Percentiles rank a stretch among this genome's conserved stretches.
Evolutionary conservation across 2,113 vertebrate genomes (phyloP).

Genomic region (Tursiops truncatus): DNA sequence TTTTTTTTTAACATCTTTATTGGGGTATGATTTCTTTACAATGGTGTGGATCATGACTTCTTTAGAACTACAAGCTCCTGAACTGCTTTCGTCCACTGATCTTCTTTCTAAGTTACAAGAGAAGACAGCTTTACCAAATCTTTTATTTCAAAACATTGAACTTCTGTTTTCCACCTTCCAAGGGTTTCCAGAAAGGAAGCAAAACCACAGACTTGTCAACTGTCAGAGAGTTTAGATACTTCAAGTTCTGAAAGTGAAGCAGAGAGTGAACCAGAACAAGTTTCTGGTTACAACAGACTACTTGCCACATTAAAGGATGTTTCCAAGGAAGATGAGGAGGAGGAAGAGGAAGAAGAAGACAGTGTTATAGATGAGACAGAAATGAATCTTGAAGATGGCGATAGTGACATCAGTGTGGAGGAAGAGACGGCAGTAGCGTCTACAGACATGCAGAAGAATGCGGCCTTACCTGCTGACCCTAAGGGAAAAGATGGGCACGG

Average conservation of each 20-base stretch:
- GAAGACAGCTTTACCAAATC: too few relatives aligned
- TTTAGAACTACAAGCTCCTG: too few relatives aligned
- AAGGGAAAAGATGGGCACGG: constrained; percentile 55
- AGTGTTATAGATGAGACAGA: constrained; percentile 78
- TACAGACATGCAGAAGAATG: neutral
- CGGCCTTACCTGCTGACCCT: neutral
- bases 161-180: too few relatives aligned
- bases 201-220: constrained; percentile 88
- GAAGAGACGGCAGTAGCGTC: constrained; percentile 4
- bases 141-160: too few relatives aligned
- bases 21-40: too few relatives aligned
- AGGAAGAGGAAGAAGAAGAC: constrained; percentile 82
- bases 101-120: too few relatives aligned
- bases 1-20: too few relatives aligned
- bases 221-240: constrained; percentile 87
- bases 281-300: constrained; percentile 92
- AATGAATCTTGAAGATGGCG: constrained; percentile 55
- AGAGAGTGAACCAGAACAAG: constrained; percentile 86
- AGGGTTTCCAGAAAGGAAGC: constrained; percentile 88
- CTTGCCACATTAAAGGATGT: constrained; percentile 89
- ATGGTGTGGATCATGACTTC: too few relatives aligned
- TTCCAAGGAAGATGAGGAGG: constrained; percentile 82
- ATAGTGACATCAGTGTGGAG: neutral
- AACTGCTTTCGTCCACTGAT: too few relatives aligned
- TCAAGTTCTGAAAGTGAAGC: constrained; percentile 84